Percentiles rank a stretch among this genome's conserved stretches.
Evolutionary conservation across 2,797 vertebrate species (phyloP).

Genomic region (Neopelma chrysocephalum): DNA sequence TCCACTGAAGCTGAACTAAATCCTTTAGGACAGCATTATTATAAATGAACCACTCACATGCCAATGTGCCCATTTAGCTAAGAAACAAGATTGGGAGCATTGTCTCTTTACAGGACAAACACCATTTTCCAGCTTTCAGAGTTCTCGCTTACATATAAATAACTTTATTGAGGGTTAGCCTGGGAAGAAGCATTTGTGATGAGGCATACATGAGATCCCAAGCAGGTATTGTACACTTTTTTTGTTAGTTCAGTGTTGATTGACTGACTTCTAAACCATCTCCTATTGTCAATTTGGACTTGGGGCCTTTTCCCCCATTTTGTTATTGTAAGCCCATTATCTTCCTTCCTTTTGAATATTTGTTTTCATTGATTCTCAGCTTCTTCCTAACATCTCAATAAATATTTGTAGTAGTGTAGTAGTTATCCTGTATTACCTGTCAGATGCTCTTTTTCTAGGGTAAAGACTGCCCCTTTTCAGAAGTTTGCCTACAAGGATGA

Average conservation of each 20-base stretch:
- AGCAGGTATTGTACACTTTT: not conserved
- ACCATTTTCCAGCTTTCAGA: not conserved
- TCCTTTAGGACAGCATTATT: not conserved
- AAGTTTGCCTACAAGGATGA: not conserved
- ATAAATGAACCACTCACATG: not conserved
- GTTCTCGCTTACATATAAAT: not conserved
- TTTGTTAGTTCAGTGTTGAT: not conserved
- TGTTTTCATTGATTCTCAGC: not conserved
- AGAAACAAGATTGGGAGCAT: not conserved
- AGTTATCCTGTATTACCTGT: not conserved
- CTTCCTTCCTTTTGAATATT: not conserved
- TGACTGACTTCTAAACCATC: not conserved
- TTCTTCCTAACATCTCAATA: not conserved
- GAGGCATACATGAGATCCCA: not conserved
- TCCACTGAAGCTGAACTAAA: not conserved
- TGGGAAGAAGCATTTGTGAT: not conserved
- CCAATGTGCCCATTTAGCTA: not conserved
- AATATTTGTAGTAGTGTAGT: not conserved
- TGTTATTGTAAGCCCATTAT: not conserved
- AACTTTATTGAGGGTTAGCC: not conserved
- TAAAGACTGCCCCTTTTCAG: not conserved
- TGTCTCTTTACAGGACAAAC: not conserved
- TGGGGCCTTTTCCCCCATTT: not conserved
- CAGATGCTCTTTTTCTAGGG: not conserved
- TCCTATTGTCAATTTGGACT: not conserved